Conservation (phyloP, 2,113 vertebrate species). For the Paedocypris sp. region DNA sequence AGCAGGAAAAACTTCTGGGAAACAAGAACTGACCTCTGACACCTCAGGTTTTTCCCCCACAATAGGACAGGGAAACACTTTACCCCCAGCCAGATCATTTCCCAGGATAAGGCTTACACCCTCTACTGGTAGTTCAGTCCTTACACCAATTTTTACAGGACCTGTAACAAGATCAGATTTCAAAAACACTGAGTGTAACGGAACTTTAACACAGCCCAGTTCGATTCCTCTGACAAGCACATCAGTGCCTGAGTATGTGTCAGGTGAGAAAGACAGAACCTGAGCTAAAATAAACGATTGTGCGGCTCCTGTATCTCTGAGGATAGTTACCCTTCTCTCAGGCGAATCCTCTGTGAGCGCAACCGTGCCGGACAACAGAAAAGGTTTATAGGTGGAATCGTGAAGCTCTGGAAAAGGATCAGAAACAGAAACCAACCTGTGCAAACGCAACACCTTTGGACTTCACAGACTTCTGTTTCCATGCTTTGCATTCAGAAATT, state of each 20-base stretch:
- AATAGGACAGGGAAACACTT: background rate
- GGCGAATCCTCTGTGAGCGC: background rate
- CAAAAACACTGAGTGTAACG: background rate
- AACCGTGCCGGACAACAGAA: background rate
- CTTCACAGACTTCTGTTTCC: background rate
- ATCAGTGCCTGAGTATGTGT: background rate
- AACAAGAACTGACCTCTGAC: no score
- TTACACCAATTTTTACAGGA: background rate
- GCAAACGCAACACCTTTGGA: background rate
- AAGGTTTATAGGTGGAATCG: background rate
- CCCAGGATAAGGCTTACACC: constrained; percentile 5
- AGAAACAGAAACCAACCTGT: background rate
- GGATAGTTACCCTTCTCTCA: background rate
- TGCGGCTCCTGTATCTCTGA: background rate
- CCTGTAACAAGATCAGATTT: background rate
- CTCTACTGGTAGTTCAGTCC: background rate
- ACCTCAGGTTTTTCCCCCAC: background rate
- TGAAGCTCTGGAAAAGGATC: background rate
- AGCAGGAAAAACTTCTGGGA: no score
- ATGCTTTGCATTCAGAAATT: background rate
- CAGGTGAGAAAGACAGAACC: background rate
- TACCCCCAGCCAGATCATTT: constrained; percentile 6
- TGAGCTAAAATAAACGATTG: background rate
- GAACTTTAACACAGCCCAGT: constrained; percentile 3
- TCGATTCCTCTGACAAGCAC: background rate